Conservation (phyloP, 2,113 vertebrate species). For the Paraplagusia blochii region DNA sequence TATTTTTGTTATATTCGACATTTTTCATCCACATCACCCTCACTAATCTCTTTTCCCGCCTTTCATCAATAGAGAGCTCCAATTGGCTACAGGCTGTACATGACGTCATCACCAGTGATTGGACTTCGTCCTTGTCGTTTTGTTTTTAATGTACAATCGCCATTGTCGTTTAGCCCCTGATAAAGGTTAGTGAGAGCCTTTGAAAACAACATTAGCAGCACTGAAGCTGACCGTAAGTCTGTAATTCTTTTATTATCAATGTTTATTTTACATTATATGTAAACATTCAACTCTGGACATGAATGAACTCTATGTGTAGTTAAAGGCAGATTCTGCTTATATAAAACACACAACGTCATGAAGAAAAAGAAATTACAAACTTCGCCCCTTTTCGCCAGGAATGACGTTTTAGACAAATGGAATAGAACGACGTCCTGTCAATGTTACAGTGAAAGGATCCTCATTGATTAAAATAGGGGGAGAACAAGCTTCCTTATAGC, state of each 20-base stretch:
- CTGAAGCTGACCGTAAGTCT: not conserved
- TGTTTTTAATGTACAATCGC: too few relatives aligned
- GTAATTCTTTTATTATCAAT: constrained; percentile 24
- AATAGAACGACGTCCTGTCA: not conserved
- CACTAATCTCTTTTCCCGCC: too few relatives aligned
- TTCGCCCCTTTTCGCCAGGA: constrained; percentile 34
- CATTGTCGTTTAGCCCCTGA: too few relatives aligned
- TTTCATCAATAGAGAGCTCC: too few relatives aligned
- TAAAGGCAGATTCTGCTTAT: constrained; percentile 74
- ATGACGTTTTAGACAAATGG: constrained; percentile 29
- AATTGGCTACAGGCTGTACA: too few relatives aligned
- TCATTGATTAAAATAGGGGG: constrained; percentile 23
- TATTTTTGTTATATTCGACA: too few relatives aligned
- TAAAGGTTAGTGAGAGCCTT: too few relatives aligned
- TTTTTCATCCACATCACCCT: too few relatives aligned
- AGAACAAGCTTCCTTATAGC: constrained; percentile 24
- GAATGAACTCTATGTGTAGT: constrained; percentile 55
- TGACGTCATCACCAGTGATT: too few relatives aligned
- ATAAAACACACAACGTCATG: constrained; percentile 68
- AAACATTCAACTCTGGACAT: constrained; percentile 74
- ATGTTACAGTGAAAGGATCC: constrained; percentile 14
- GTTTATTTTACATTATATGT: constrained; percentile 69
- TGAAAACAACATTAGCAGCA: not conserved
- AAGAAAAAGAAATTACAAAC: constrained; percentile 23
- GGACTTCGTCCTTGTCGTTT: too few relatives aligned